Conservation (phyloP, 2,797 vertebrate species). For the Sebastolobus altivelis region DNA sequence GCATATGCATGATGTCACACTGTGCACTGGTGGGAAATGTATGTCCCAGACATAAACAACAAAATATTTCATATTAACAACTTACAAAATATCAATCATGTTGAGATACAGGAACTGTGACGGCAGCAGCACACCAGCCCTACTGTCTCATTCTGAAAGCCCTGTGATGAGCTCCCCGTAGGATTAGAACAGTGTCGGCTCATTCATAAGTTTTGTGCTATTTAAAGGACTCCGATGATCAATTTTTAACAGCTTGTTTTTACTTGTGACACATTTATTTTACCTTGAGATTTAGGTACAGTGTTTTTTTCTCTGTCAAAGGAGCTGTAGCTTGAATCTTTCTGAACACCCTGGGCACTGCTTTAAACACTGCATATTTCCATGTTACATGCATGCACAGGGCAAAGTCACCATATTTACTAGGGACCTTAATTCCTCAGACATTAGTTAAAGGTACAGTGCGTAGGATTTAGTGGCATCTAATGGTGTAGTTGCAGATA, state of each 20-base stretch:
- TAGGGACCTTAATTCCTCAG: neutral
- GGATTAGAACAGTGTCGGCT: constrained; percentile 24
- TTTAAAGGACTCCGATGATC: constrained; percentile 18
- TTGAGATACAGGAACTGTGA: constrained; percentile 9
- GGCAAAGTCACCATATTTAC: neutral
- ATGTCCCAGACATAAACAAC: constrained; percentile 23
- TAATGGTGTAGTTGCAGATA: neutral
- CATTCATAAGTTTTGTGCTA: constrained; percentile 23
- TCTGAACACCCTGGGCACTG: neutral
- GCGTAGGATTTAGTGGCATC: neutral
- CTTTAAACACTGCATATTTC: neutral
- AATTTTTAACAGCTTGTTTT: constrained; percentile 39
- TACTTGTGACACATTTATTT: constrained; percentile 37
- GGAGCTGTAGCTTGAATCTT: neutral
- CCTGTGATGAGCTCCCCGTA: constrained; percentile 17
- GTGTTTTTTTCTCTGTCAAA: neutral
- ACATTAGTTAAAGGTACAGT: neutral
- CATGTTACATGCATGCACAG: neutral
- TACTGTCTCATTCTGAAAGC: constrained; percentile 16
- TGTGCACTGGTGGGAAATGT: constrained; percentile 12
- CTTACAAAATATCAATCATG: constrained; percentile 8
- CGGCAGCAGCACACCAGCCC: neutral
- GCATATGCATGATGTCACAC: constrained; percentile 29
- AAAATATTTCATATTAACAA: neutral
- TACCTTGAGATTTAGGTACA: constrained; percentile 33